Base-by-base conservation (phyloP, 2,888 invertebrate species). In the Diploptera punctata region DNA sequence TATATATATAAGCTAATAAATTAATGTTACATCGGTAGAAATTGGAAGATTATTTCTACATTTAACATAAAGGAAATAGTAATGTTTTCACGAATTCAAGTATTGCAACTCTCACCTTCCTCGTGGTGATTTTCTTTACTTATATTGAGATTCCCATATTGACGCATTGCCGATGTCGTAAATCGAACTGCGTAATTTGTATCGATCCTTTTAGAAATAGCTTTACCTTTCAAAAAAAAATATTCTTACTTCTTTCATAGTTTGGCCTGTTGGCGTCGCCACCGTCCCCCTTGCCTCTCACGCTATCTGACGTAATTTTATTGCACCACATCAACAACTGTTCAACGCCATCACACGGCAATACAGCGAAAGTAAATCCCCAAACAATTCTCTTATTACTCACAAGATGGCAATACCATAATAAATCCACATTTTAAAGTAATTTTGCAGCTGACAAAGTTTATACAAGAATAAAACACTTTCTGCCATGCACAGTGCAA, bases 291-390 rank as follows among this genome's bases (percentile, higher is more conserved):
- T 19, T n/a, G 31, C 60, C 47, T 60, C 60, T 72, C 67, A n/a
- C 67, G 72, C 72, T 60, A 72, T 72, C 72, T 68, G 67, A 67
- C 72, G 72, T 61, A 68, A 68, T 61, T 60, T 47, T 68, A 68
- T 38, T 33, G 24, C 61, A 72, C 72, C 57, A 72, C 68, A 44
- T 61, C 57, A 43, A 29, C 47, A 29, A 47, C 43, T 44, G 57
- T 44, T 29, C 54, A 47, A 57, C 71, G 71, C 72, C 72, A 68
- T 68, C 68, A 26, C 31, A 29, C 67, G 67, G 60, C 72, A 16
- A 31, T 33, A 33, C 31, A 19, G 19, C 19, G 49, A 24, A 72
- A 31, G 70, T 49, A 21, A 52, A 54, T 61, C 26, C 19, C 44
- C 60, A 47, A 31, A 31, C 60, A 47, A 49, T 70, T 70, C 70